A percentile compares a stretch with the other conserved stretches of the same genome.
Evolutionary conservation across 1,140 invertebrate genomes (phyloP).

Genomic region (Rhizoglyphus robini): DNA sequence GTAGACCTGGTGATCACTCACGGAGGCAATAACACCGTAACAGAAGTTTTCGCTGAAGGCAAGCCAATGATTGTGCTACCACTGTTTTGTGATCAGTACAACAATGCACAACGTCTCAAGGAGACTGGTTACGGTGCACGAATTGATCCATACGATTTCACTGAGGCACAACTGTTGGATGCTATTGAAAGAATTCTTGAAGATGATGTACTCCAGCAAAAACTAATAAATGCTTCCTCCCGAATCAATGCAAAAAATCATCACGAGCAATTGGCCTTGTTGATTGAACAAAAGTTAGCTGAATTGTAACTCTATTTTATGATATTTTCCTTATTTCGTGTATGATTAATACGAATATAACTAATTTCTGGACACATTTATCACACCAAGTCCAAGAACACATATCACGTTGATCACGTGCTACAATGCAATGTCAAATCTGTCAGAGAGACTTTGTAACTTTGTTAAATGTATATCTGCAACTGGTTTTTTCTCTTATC

Average conservation of each 20-base stretch:
- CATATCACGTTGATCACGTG: too few species aligned
- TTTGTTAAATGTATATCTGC: too few species aligned
- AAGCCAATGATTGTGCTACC: constrained; percentile 18
- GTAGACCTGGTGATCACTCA: constrained; percentile 17
- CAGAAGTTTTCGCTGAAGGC: constrained; percentile 5
- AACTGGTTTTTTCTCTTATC: too few species aligned
- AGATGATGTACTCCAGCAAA: not conserved
- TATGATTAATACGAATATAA: too few species aligned
- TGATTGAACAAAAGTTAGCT: not conserved
- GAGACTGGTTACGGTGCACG: constrained; percentile 15
- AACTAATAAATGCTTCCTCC: not conserved
- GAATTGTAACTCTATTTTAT: too few species aligned
- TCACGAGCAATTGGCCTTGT: not conserved
- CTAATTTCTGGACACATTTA: too few species aligned
- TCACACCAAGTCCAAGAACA: too few species aligned
- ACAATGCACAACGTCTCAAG: constrained; percentile 19
- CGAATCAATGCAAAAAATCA: not conserved
- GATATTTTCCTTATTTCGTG: too few species aligned
- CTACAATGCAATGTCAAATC: too few species aligned
- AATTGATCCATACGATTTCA: not conserved
- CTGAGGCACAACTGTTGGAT: not conserved
- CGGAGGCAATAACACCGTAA: constrained; percentile 19
- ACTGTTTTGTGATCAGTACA: constrained; percentile 19
- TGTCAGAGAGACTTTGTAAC: too few species aligned
- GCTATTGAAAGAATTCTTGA: constrained; percentile 8